These are phyloP conservation scores for Ernsta delagoae DNA, from an alignment of 2,888 invertebrate genomes.

Conservation along the genomic window DNA sequence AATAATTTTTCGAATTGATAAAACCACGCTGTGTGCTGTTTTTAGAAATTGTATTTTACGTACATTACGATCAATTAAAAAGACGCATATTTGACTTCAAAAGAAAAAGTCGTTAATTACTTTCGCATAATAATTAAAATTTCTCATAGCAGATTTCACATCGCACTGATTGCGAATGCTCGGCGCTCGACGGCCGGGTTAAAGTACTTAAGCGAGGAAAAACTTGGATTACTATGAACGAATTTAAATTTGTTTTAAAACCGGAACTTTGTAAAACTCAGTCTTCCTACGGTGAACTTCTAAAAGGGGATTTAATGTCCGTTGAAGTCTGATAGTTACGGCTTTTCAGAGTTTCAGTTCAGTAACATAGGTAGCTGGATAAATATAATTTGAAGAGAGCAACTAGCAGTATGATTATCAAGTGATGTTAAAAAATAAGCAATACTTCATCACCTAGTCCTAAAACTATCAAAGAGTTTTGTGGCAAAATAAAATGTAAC, in stretches of 20 bases:
- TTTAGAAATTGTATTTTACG: too few species aligned
- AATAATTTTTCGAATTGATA: conserved; percentile 40
- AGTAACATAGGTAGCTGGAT: background rate
- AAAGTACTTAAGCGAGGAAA: conserved; percentile 35
- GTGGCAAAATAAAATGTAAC: too few species aligned
- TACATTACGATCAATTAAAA: background rate
- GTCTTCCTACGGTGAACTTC: conserved; percentile 36
- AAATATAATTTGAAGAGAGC: background rate
- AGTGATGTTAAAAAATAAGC: too few species aligned
- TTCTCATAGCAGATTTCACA: conserved; percentile 34
- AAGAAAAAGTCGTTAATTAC: conserved; percentile 27
- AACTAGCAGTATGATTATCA: background rate
- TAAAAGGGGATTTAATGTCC: conserved; percentile 38
- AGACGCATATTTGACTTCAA: conserved; percentile 16
- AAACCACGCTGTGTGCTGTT: conserved; percentile 17
- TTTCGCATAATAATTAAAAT: conserved; percentile 36
- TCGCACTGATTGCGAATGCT: conserved; percentile 34
- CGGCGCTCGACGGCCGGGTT: conserved; percentile 27
- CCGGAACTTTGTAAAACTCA: conserved; percentile 35
- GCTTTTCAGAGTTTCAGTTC: conserved; percentile 13
- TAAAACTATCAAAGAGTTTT: too few species aligned
- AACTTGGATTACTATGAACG: conserved; percentile 38
- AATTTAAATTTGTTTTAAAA: conserved; percentile 38
- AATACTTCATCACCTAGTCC: too few species aligned
- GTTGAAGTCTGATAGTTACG: conserved; percentile 33